Conservation (phyloP, 2,888 invertebrate species). For the Oligia fasciuncula region DNA sequence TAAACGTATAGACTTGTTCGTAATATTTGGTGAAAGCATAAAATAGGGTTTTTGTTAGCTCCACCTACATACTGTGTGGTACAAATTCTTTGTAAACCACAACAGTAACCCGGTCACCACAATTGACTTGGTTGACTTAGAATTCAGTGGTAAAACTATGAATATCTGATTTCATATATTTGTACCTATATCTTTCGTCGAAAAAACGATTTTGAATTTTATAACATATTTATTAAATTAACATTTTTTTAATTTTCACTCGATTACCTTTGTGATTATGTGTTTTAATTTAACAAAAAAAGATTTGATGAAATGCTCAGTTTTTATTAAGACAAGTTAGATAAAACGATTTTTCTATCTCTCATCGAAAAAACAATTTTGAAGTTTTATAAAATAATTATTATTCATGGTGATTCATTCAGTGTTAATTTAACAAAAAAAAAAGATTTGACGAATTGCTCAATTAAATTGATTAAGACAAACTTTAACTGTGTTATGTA, state of each 20-base stretch:
- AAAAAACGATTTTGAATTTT: background rate
- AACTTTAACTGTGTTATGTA: slow-evolving; percentile 2
- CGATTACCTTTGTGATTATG: background rate
- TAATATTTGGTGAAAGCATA: slow-evolving; percentile 56
- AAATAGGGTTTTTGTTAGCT: slow-evolving; percentile 34
- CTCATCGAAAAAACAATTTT: background rate
- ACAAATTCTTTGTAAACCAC: slow-evolving; percentile 46
- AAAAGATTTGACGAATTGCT: background rate
- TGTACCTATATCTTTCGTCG: background rate
- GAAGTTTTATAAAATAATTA: background rate
- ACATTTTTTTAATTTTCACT: background rate
- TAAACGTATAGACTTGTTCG: slow-evolving; percentile 34
- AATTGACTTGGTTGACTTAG: slow-evolving; percentile 10
- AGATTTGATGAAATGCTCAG: no score
- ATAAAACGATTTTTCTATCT: background rate
- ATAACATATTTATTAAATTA: background rate
- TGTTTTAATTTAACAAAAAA: no score
- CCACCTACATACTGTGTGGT: slow-evolving; percentile 19
- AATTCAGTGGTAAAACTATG: slow-evolving; percentile 15
- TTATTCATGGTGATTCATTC: background rate
- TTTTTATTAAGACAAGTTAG: no score
- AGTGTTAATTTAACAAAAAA: background rate
- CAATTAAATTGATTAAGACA: slow-evolving; percentile 1
- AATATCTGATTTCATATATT: slow-evolving; percentile 13
- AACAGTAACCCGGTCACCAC: slow-evolving; percentile 35